These are phyloP conservation scores for Lepidocolaptes lacrymiger DNA, from an alignment of 2,797 vertebrate species.

Conservation along the genomic window DNA sequence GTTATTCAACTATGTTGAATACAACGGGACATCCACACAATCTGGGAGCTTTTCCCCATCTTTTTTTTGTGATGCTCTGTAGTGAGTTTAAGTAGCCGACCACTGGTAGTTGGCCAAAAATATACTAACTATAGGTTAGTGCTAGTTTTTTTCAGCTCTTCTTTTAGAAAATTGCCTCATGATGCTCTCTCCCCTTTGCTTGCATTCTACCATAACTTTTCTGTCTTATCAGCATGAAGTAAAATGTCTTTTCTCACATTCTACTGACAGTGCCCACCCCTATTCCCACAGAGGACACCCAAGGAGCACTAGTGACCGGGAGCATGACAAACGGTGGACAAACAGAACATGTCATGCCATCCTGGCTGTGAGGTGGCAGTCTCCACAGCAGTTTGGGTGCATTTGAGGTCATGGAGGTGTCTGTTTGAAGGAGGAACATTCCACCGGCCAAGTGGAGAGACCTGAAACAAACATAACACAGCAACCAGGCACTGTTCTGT, in stretches of 20 bases:
- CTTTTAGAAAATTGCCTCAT: not conserved
- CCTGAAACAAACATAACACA: not conserved
- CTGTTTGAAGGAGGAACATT: not conserved
- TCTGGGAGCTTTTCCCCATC: rapidly evolving
- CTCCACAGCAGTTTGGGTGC: not conserved
- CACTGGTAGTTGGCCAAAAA: not conserved
- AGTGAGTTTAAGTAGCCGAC: not conserved
- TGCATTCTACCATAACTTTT: not conserved
- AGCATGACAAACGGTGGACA: not conserved
- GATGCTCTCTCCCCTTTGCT: not conserved
- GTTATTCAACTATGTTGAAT: not conserved
- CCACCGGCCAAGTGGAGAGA: not conserved
- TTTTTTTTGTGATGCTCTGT: not conserved
- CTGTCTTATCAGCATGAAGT: not conserved
- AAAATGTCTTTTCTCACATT: not conserved
- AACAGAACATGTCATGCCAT: rapidly evolving
- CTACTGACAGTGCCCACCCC: rapidly evolving
- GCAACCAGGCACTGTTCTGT: not conserved
- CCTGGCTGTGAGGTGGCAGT: not conserved
- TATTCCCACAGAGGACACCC: not conserved
- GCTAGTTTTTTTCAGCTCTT: not conserved
- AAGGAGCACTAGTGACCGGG: not conserved
- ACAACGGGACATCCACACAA: not conserved
- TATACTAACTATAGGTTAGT: not conserved
- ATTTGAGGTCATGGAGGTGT: not conserved